Base-by-base conservation (phyloP, 1,140 invertebrate genomes). In the Eufriesea mexicana region DNA sequence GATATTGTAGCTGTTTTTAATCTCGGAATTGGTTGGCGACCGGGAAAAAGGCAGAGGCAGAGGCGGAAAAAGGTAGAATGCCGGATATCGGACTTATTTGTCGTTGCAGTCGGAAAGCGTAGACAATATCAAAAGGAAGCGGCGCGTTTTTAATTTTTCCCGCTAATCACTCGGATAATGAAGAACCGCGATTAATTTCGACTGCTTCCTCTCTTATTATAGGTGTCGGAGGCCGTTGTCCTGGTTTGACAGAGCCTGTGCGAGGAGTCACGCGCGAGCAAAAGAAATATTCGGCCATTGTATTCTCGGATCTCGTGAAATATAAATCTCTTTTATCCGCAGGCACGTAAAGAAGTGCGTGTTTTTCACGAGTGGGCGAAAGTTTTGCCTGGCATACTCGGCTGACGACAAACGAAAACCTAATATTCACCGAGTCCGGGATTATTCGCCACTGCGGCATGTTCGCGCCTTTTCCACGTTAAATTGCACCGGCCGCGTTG, bases 271-370 rank as follows among this genome's bases (percentile, higher is more conserved):
- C 57, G 51, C 51, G 20, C 5, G 12, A 28, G 71, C 66, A 28
- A 59, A 64, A 59, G 80, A 72, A 89, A 84, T 64, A 78, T 84
- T 79, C 62, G 57, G n/a, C 55, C 61, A 59, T 62, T 61, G 72
- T 76, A 78, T 88, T 87, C 86, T 67, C 74, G 83, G 64, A 88
- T 88, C 85, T 86, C 62, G 64, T 16, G 35, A 67, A 70, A 71
- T 88, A 87, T 88, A 88, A 88, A 88, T 88, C 87, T 85, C 75
- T 57, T 88, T 83, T 88, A 88, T 88, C 87, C 85, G 55, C 18
- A n/a, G 61, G 59, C 79, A 55, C n/a, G 49, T 79, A 85, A 88
- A 67, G 77, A 79, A 72, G 51, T n/a, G 70, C 66, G 66, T 64
- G 64, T 79, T 57, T 80, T 62, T 66, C 54, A 20, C 49, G 54